Base-by-base conservation (phyloP, 2,113 vertebrate species). In the Scolopax mira region DNA sequence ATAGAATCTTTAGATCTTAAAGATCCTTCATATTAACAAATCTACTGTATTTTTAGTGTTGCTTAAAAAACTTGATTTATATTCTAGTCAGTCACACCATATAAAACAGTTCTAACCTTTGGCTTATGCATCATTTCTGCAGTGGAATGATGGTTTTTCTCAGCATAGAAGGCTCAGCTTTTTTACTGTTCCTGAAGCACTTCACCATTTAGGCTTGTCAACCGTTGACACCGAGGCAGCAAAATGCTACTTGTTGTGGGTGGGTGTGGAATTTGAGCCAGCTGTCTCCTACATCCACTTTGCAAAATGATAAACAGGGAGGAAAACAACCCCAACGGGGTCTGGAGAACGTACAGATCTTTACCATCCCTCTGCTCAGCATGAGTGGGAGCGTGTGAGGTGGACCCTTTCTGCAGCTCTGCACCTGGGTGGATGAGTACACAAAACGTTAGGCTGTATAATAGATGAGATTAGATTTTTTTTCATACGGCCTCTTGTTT, bases 231-330 rank as follows among this genome's bases (percentile, higher is more conserved):
- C 46, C 1, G 33, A 89, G 71, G 91, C 89, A 89, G 88, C 58
- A 95, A 95, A 92, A 95, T 39, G 60, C 79, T 94, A 25, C 58
- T 30, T 30, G 39, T 11, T 66, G 93, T 90, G 96, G 89, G 95
- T 81, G 93, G 69, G 69, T 89, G 77, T 69, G 86, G 80, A 95
- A 83, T 88, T 25, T 39, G 42, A 91, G 62, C 74, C 79, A 95
- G 87, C 90, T 94, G 85, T 70, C 94, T 78, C 91, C 93, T 72
- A 93, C 82, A 83, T 79, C 89, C 82, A 80, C 88, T 52, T 42
- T 46, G 66, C 9, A 23, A 85, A 73, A 55, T 51, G 51, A 91
- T 48, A 60, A 65, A 28, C 48, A 60, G 64, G 49, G 54, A 74
- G 51, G 54, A 78, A 83, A 95, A 60, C 41, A 88, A 18, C 25